These are phyloP conservation scores for Nephrotoma guestfalica DNA, from an alignment of 2,888 invertebrate genomes.

Conservation along the genomic window DNA sequence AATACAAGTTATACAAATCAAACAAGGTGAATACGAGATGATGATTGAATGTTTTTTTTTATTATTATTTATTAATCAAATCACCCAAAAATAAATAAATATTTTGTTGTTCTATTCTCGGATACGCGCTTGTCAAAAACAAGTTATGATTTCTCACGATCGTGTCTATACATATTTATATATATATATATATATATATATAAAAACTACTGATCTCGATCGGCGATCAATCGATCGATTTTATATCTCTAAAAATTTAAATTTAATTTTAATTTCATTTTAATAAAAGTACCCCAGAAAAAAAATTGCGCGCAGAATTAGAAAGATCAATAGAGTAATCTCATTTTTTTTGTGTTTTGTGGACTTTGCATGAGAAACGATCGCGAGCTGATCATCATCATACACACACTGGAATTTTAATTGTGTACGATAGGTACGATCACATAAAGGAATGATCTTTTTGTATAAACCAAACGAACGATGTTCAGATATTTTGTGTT, in stretches of 20 bases:
- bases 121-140: background rate
- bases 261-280: background rate
- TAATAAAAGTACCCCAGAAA: background rate
- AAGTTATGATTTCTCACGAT: background rate
- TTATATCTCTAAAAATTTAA: background rate
- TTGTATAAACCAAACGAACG: background rate
- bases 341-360: background rate
- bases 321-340: background rate
- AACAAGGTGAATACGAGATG: background rate
- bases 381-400: background rate
- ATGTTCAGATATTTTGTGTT: background rate
- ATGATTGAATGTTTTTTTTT: background rate
- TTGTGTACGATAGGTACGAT: background rate
- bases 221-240: background rate
- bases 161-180: background rate
- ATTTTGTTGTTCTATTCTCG: background rate
- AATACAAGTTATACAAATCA: background rate
- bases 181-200: background rate
- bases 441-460: background rate
- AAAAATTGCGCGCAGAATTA: background rate
- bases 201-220: background rate
- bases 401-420: background rate
- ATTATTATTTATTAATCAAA: background rate
- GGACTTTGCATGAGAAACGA: background rate
- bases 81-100: background rate